Conservation (phyloP, 2,113 vertebrate species). For the Apodemus sylvaticus region DNA sequence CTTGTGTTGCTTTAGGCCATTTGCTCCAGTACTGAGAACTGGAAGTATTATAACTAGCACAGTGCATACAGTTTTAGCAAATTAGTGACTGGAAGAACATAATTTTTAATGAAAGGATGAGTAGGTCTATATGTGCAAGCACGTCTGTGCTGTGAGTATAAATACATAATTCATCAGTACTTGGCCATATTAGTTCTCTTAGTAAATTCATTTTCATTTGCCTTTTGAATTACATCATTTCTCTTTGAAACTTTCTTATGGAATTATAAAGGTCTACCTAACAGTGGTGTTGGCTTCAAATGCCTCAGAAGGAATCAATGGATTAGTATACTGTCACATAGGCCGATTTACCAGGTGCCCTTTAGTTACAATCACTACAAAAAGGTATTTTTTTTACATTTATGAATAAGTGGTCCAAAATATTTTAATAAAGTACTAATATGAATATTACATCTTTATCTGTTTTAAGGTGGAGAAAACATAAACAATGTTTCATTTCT, state of each 20-base stretch:
- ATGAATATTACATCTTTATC: conserved; percentile 46
- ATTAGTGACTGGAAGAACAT: neutral
- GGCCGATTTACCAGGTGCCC: neutral
- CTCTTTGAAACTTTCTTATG: neutral
- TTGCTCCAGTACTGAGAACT: neutral
- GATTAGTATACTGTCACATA: neutral
- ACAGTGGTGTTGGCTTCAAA: conserved; percentile 17
- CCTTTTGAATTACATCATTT: conserved; percentile 17
- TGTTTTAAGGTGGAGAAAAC: neutral
- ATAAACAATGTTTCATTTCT: conserved; percentile 67
- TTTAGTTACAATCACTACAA: conserved; percentile 44
- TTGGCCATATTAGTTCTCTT: neutral
- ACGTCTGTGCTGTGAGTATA: neutral
- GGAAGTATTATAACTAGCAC: neutral
- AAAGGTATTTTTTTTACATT: neutral
- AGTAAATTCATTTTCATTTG: conserved; percentile 55
- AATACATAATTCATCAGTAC: neutral
- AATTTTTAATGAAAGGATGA: conserved; percentile 19
- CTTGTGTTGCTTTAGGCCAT: neutral
- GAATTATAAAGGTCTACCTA: neutral
- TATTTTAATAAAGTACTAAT: conserved; percentile 41
- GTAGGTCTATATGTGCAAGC: neutral
- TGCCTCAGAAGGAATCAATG: neutral
- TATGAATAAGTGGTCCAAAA: conserved; percentile 43
- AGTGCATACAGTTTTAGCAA: neutral